These are phyloP conservation scores for Amiota minor DNA, from an alignment of 2,888 invertebrate species.

Conservation along the genomic window DNA sequence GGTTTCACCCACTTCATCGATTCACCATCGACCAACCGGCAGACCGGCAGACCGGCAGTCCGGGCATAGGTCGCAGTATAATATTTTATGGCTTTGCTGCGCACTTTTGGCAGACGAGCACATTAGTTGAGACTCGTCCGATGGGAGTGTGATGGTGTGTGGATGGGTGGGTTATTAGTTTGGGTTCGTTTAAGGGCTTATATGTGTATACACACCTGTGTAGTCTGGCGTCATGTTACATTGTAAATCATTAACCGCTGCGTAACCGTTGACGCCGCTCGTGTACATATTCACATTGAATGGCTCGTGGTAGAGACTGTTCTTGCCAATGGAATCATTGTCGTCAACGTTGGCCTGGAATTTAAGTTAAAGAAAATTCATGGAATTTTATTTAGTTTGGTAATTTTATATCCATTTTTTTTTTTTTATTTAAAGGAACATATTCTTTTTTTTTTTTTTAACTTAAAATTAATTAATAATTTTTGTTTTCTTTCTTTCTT, in stretches of 20 bases:
- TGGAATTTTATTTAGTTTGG: neutral
- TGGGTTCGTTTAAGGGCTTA: neutral
- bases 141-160: neutral
- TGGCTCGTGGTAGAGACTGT: constrained; percentile 74
- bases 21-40: too few relatives aligned
- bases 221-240: constrained; percentile 77
- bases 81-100: constrained; percentile 56
- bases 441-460: neutral
- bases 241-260: constrained; percentile 74
- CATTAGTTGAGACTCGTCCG: neutral
- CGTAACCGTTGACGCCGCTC: constrained; percentile 74
- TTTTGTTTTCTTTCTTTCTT: too few relatives aligned
- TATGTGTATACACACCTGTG: constrained; percentile 74
- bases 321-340: constrained; percentile 74
- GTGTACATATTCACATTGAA: constrained; percentile 75
- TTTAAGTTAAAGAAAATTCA: constrained; percentile 6
- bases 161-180: constrained; percentile 13
- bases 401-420: too few relatives aligned
- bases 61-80: constrained; percentile 40
- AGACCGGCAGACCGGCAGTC: too few relatives aligned
- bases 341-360: constrained; percentile 70
- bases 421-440: too few relatives aligned
- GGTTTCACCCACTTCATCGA: constrained; percentile 12
- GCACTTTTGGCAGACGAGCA: constrained; percentile 21
- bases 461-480: neutral